phyloP scores from a whole-genome alignment of 2,888 invertebrate species.

The Scaptodrosophila latifasciaeformis region DNA sequence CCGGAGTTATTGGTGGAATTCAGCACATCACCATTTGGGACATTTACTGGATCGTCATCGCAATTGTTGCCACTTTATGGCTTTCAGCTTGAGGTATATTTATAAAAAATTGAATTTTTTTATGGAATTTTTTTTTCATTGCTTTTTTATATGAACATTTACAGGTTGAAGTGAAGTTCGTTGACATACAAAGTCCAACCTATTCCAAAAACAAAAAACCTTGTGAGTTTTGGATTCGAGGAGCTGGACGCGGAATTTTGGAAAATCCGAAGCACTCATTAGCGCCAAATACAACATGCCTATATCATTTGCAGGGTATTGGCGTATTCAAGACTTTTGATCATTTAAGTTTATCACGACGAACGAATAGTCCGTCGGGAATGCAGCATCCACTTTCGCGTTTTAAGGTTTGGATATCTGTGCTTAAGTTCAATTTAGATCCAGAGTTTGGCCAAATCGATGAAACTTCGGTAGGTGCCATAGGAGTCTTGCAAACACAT shows the following conservation, averaged over 20 bases:
- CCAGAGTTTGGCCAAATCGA: constrained; percentile 77
- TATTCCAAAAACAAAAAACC: constrained; percentile 89
- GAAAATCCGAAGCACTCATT: constrained; percentile 90
- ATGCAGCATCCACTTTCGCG: constrained; percentile 79
- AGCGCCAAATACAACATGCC: constrained; percentile 91
- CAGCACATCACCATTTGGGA: constrained; percentile 91
- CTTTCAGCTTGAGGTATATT: constrained; percentile 87
- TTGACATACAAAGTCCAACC: constrained; percentile 87
- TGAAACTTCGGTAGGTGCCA: constrained; percentile 72
- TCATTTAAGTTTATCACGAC: constrained; percentile 77
- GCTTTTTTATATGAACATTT: constrained; percentile 9
- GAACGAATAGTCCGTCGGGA: constrained; percentile 72
- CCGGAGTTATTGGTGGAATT: constrained; percentile 92
- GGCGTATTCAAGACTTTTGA: constrained; percentile 78
- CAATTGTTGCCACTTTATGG: constrained; percentile 87
- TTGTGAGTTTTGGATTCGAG: constrained; percentile 91
- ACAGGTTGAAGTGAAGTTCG: constrained; percentile 84
- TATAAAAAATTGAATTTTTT: not conserved
- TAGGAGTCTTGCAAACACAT: constrained; percentile 77
- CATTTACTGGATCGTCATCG: constrained; percentile 85
- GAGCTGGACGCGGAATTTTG: constrained; percentile 85
- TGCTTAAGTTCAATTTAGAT: constrained; percentile 89
- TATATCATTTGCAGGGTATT: constrained; percentile 86
- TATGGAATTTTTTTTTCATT: not conserved
- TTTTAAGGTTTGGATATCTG: constrained; percentile 89